Evolutionary conservation across 2,797 vertebrate species (phyloP).

Genomic region (Knipowitschia caucasica): DNA sequence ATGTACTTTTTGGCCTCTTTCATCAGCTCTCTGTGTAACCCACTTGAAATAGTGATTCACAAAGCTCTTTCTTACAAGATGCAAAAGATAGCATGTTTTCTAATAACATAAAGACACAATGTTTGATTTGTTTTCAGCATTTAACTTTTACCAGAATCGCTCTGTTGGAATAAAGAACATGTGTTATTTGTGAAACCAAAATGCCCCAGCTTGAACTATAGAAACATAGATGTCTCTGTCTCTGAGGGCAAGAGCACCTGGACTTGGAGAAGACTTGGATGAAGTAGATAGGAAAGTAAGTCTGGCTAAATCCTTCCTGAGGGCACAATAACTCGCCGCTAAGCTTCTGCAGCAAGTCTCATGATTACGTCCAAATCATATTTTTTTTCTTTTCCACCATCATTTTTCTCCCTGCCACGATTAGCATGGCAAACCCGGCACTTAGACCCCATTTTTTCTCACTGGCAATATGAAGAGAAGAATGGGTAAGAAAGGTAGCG

Average conservation of each 20-base stretch:
- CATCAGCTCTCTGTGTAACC: too few species aligned
- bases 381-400: slow-evolving; percentile 39
- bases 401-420: slow-evolving; percentile 62
- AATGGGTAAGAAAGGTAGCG: slow-evolving; percentile 24
- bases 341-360: slow-evolving; percentile 60
- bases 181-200: too few species aligned
- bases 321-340: slow-evolving; percentile 68
- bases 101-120: too few species aligned
- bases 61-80: too few species aligned
- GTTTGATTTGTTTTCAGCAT: too few species aligned
- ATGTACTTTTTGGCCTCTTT: too few species aligned
- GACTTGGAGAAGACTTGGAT: slow-evolving; percentile 44
- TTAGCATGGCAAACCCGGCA: slow-evolving; percentile 71
- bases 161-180: too few species aligned
- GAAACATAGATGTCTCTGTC: neutral
- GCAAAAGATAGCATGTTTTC: too few species aligned
- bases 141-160: too few species aligned
- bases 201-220: neutral
- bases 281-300: slow-evolving; percentile 55
- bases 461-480: slow-evolving; percentile 43
- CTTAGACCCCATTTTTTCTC: slow-evolving; percentile 51
- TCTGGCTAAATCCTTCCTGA: slow-evolving; percentile 57
- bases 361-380: slow-evolving; percentile 72
- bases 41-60: too few species aligned
- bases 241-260: neutral